Evolutionary conservation across 2,797 vertebrate species (phyloP).

Genomic region (Acipenser transmontanus): DNA sequence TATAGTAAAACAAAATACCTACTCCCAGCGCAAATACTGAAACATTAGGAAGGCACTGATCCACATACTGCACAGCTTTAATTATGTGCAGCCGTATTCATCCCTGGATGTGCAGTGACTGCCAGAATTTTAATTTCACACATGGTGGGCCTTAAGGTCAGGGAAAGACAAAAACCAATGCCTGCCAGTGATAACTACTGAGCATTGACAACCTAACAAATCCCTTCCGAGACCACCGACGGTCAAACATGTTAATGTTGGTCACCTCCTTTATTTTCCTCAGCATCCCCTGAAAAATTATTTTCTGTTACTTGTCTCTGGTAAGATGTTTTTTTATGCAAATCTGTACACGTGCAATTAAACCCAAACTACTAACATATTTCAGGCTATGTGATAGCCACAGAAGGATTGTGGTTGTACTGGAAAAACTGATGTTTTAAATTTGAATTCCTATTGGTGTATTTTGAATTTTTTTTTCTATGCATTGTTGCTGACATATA

Average conservation of each 20-base stretch:
- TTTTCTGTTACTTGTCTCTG: neutral
- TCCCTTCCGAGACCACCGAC: neutral
- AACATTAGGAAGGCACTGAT: neutral
- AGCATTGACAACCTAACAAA: neutral
- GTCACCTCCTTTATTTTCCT: neutral
- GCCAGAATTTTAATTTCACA: conserved; percentile 11
- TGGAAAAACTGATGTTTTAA: no score
- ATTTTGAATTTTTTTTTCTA: no score
- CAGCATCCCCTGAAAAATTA: neutral
- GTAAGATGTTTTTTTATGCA: neutral
- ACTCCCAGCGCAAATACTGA: neutral
- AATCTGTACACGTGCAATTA: neutral
- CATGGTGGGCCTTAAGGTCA: conserved; percentile 7
- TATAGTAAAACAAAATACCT: neutral
- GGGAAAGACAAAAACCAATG: conserved; percentile 1
- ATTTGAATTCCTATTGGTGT: no score
- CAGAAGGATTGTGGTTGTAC: no score
- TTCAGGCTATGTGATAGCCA: no score
- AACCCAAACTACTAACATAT: no score
- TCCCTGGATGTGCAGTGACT: neutral
- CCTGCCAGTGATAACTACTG: conserved; percentile 3
- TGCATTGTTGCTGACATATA: no score
- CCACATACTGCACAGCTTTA: neutral
- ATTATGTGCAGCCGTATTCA: conserved; percentile 5
- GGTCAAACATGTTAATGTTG: conserved; percentile 2